phyloP scores from a whole-genome alignment of 64 coral and sea anemone genomes.

The Trachythela sp. region DNA sequence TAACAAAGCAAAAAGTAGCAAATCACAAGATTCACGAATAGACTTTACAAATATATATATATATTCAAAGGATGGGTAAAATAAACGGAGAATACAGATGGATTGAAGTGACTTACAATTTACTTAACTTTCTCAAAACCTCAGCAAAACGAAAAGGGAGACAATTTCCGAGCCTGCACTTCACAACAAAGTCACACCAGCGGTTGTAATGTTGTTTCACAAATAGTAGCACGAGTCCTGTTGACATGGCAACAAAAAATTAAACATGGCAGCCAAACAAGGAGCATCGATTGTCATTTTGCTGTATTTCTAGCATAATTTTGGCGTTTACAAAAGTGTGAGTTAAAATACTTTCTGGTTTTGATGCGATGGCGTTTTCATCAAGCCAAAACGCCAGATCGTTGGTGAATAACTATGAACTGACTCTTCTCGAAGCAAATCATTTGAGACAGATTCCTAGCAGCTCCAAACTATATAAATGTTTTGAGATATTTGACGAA shows the following conservation, averaged over 20 bases:
- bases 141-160: not conserved
- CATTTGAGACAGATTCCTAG: not conserved
- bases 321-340: not conserved
- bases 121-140: not conserved
- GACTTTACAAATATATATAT: not conserved
- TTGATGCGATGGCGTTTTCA: not conserved
- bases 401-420: not conserved
- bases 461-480: conserved; percentile 61
- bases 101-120: not conserved
- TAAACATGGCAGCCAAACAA: not conserved
- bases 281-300: not conserved
- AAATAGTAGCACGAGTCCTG: not conserved
- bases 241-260: not conserved
- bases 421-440: not conserved
- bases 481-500: conserved; percentile 89
- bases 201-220: not conserved
- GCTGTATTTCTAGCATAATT: not conserved
- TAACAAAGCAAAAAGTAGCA: not conserved
- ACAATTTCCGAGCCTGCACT: not conserved
- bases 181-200: not conserved
- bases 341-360: not conserved
- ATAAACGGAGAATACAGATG: not conserved
- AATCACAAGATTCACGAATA: not conserved
- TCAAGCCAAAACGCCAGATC: not conserved
- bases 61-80: not conserved